A percentile compares a stretch with the other conserved stretches of the same genome.
Conservation (phyloP, 2,797 vertebrate genomes). For the Megalops cyprinoides region DNA sequence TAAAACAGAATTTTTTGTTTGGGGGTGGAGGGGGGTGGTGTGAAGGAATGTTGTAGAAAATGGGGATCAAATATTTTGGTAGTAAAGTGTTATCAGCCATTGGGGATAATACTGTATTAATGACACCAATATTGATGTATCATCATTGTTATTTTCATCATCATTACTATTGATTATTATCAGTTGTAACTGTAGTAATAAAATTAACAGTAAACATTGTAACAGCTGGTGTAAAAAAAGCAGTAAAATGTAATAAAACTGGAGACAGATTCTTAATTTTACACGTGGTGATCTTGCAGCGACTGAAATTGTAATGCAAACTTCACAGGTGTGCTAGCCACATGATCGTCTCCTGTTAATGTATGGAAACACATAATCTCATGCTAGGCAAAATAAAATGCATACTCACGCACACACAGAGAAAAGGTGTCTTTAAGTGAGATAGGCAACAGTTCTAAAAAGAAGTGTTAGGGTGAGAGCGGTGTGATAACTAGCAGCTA, state of each 20-base stretch:
- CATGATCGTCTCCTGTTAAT: not conserved
- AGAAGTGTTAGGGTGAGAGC: constrained; percentile 54
- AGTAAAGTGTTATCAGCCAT: not conserved
- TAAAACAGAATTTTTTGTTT: constrained; percentile 2
- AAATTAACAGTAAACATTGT: not conserved
- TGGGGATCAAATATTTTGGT: not conserved
- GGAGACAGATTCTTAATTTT: not conserved
- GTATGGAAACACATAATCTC: too few relatives aligned
- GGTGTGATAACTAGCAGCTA: constrained; percentile 50
- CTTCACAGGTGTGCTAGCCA: not conserved
- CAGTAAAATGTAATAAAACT: too few relatives aligned
- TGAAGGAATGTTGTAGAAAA: too few relatives aligned
- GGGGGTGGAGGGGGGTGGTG: not conserved
- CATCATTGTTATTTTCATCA: not conserved
- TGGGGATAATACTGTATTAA: not conserved
- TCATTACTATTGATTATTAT: not conserved
- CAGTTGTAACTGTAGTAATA: not conserved
- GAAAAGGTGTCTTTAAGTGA: not conserved
- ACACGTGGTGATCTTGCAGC: not conserved
- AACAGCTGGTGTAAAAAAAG: not conserved
- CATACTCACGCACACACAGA: not conserved
- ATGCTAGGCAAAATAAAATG: not conserved
- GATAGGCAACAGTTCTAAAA: constrained; percentile 27
- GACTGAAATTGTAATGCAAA: not conserved
- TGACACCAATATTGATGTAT: not conserved